Percentiles rank a stretch among this genome's conserved stretches.
These are phyloP conservation scores for Marcusenius ussheri DNA, from an alignment of 2,113 vertebrate genomes.

Conservation along the genomic window DNA sequence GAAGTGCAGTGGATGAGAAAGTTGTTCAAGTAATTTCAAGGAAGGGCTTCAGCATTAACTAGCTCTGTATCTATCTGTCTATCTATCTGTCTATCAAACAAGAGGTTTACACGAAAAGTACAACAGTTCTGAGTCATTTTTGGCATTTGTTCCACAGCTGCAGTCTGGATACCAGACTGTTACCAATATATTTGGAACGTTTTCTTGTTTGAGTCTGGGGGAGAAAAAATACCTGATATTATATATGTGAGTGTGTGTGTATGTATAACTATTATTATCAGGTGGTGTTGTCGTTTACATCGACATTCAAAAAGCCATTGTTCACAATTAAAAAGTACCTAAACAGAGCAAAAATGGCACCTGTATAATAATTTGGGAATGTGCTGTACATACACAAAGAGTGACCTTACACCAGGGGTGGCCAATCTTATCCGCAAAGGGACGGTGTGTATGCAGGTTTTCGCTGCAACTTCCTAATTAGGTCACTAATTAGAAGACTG, in stretches of 20 bases:
- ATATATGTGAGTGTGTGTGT: no score
- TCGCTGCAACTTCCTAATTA: no score
- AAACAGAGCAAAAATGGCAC: neutral
- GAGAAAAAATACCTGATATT: no score
- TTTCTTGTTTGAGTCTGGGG: neutral
- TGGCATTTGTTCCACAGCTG: neutral
- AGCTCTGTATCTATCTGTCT: no score
- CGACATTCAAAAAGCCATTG: no score
- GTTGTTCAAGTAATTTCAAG: neutral
- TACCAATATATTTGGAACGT: neutral
- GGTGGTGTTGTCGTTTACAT: no score
- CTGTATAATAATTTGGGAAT: neutral
- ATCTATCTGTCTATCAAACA: neutral
- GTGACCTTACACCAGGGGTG: neutral
- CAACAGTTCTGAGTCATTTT: neutral
- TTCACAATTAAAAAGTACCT: neutral
- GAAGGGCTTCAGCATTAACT: neutral
- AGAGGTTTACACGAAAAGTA: neutral
- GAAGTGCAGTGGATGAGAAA: neutral
- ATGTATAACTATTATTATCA: no score
- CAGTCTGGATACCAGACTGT: neutral
- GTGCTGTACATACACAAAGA: neutral
- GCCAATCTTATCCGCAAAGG: no score
- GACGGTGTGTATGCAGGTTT: no score
- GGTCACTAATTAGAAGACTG: no score